Percentiles rank a stretch among this genome's conserved stretches.
These are phyloP conservation scores for Thomomys bottae DNA, from an alignment of 2,113 vertebrate species.

Conservation along the genomic window DNA sequence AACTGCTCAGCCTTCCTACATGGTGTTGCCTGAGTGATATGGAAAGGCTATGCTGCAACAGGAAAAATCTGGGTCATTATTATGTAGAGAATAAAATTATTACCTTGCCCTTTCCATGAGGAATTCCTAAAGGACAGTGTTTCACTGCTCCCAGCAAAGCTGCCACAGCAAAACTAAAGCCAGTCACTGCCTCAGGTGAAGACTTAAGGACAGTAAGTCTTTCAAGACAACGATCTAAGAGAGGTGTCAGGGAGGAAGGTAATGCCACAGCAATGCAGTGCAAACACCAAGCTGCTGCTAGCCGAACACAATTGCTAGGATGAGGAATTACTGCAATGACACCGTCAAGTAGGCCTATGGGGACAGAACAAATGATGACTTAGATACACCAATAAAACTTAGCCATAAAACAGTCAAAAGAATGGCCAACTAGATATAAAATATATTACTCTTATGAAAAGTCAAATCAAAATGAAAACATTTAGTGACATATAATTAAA, in stretches of 20 bases:
- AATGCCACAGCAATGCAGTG: conserved; percentile 90
- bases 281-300: conserved; percentile 95
- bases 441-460: conserved; percentile 44
- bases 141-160: conserved; percentile 93
- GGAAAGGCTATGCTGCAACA: not conserved
- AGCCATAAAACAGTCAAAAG: not conserved
- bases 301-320: conserved; percentile 87
- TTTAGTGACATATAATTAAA: not conserved
- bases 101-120: conserved; percentile 94
- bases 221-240: conserved; percentile 93
- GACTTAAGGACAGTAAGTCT: conserved; percentile 89
- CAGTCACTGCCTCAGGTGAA: conserved; percentile 92
- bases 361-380: conserved; percentile 62
- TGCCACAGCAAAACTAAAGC: conserved; percentile 93
- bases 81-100: conserved; percentile 41
- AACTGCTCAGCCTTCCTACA: not conserved
- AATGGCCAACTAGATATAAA: not conserved
- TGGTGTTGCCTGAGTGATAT: not conserved
- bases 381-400: conserved; percentile 11
- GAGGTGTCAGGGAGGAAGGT: conserved; percentile 88
- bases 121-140: conserved; percentile 93
- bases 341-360: conserved; percentile 91
- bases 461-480: conserved; percentile 2
- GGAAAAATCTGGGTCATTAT: not conserved
- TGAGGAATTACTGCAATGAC: conserved; percentile 91